Conservation (phyloP, 2,113 vertebrate genomes). For the Acrocephalus arundinaceus region DNA sequence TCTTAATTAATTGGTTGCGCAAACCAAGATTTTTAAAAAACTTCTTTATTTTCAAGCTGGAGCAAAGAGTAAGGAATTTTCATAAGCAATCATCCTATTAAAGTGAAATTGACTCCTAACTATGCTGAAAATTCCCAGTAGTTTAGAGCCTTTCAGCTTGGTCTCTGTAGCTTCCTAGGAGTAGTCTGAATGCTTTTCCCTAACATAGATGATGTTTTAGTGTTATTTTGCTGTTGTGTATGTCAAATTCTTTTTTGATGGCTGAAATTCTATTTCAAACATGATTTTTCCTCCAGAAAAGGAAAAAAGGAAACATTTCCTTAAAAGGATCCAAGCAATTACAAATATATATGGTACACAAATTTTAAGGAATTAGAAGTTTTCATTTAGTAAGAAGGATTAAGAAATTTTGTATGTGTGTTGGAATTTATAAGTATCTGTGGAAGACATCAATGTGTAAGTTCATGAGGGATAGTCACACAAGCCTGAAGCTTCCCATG, state of each 20-base stretch:
- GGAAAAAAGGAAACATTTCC: not conserved
- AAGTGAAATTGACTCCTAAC: not conserved
- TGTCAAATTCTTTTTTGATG: not conserved
- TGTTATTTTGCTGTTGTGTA: not conserved
- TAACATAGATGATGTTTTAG: not conserved
- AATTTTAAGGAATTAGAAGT: not conserved
- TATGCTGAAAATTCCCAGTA: not conserved
- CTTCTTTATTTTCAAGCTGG: not conserved
- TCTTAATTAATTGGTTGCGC: not conserved
- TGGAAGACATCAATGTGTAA: not conserved
- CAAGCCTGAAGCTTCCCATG: not conserved
- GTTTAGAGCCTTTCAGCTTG: not conserved
- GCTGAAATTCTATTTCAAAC: not conserved
- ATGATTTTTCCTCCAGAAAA: not conserved
- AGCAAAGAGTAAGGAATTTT: not conserved
- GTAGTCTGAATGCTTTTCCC: not conserved
- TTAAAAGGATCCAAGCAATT: not conserved
- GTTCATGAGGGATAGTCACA: rapidly evolving
- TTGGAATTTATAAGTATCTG: not conserved
- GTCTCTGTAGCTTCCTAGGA: not conserved
- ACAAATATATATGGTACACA: too few relatives aligned
- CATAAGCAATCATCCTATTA: not conserved
- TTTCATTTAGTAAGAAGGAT: not conserved
- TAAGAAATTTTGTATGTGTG: not conserved
- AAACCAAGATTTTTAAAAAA: not conserved